Percentiles rank a stretch among this genome's conserved stretches.
Conservation (phyloP, 2,113 vertebrate species). For the Petaurus breviceps region DNA sequence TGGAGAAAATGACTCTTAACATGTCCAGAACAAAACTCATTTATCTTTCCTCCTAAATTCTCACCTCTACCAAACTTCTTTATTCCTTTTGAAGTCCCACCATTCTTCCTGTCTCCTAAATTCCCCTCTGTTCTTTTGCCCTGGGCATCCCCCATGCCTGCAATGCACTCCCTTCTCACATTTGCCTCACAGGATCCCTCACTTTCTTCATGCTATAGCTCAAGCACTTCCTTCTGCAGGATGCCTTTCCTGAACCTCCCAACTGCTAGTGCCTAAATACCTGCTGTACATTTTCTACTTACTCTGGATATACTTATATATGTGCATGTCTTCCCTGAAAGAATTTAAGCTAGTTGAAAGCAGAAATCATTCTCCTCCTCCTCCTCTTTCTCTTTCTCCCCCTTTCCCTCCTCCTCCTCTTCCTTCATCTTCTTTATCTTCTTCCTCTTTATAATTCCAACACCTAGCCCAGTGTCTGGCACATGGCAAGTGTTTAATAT, state of each 20-base stretch:
- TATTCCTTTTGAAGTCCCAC: not conserved
- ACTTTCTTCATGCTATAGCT: not conserved
- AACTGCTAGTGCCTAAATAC: not conserved
- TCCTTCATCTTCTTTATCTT: not conserved
- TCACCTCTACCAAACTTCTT: not conserved
- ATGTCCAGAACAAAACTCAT: not conserved
- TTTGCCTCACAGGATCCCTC: not conserved
- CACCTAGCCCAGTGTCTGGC: not conserved
- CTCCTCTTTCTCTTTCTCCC: too few relatives aligned
- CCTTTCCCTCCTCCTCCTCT: not conserved
- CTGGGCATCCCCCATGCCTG: not conserved
- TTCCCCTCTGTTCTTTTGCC: not conserved
- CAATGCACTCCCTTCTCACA: not conserved
- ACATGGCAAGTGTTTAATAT: not conserved
- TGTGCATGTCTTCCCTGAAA: not conserved
- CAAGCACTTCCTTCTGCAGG: not conserved
- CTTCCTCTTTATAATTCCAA: not conserved
- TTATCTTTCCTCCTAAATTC: not conserved
- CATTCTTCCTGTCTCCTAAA: not conserved
- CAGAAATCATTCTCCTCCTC: not conserved
- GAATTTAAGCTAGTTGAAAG: not conserved
- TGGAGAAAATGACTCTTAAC: not conserved
- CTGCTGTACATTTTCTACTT: not conserved
- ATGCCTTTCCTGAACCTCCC: not conserved
- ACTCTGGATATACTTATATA: not conserved